These are phyloP conservation scores for Apodemia zela DNA, from an alignment of 2,888 invertebrate species.

Conservation along the genomic window DNA sequence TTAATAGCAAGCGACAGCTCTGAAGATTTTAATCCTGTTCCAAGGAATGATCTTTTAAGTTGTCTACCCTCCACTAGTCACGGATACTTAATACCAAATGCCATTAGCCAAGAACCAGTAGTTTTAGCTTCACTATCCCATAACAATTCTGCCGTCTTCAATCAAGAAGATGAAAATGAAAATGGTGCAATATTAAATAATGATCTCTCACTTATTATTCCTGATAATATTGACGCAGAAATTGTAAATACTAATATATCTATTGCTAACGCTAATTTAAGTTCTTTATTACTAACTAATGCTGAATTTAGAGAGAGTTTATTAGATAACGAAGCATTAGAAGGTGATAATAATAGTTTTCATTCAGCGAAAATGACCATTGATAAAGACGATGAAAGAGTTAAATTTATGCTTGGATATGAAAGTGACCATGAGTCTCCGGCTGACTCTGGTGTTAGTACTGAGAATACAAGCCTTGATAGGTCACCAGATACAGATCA, in stretches of 20 bases:
- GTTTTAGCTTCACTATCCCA: slow-evolving; percentile 76
- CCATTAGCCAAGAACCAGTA: slow-evolving; percentile 79
- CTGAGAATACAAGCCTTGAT: slow-evolving; percentile 86
- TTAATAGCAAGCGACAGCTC: slow-evolving; percentile 54
- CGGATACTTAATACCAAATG: slow-evolving; percentile 82
- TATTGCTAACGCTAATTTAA: slow-evolving; percentile 82
- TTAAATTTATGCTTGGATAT: slow-evolving; percentile 72
- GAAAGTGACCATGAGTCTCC: slow-evolving; percentile 74
- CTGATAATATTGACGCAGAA: slow-evolving; percentile 64
- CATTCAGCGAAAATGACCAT: slow-evolving; percentile 58
- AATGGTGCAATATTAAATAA: slow-evolving; percentile 49
- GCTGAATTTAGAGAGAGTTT: slow-evolving; percentile 64
- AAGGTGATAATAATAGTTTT: slow-evolving; percentile 55
- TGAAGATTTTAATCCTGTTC: slow-evolving; percentile 46
- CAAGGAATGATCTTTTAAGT: slow-evolving; percentile 64
- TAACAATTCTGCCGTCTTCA: slow-evolving; percentile 69
- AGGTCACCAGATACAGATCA: slow-evolving; percentile 82
- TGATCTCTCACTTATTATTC: slow-evolving; percentile 62
- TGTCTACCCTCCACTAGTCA: slow-evolving; percentile 83
- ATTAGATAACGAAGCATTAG: slow-evolving; percentile 43
- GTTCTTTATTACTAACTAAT: slow-evolving; percentile 77
- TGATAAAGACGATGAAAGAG: slow-evolving; percentile 50
- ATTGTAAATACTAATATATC: slow-evolving; percentile 78
- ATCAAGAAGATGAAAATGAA: slow-evolving; percentile 56
- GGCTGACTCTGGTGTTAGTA: slow-evolving; percentile 85